Evolutionary conservation across 2,113 vertebrate genomes (phyloP), one percentile per base, ranked within the genome.

Genomic region (Boleophthalmus pectinirostris): DNA sequence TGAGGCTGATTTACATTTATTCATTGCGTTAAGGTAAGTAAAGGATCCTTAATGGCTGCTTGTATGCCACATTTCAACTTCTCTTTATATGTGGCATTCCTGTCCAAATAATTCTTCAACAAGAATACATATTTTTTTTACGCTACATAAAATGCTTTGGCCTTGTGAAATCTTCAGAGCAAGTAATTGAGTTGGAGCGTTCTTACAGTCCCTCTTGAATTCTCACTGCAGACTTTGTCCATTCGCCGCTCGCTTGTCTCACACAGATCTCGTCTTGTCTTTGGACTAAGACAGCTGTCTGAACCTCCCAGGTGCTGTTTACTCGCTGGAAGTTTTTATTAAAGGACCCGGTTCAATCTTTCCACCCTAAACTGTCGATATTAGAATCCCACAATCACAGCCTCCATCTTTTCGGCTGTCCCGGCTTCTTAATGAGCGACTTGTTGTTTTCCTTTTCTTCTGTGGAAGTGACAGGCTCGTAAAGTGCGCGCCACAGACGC

Each of bases 241-340:
- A 21, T 77, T 69, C 77, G 65, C 78, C 82, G 73, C 81, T 89
- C 80, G 73, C 81, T 89, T 83, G 79, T 83, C 53, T 66, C 35
- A 56, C 64, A 72, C 73, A 47, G 47, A 72, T 69, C 70, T 77
- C 69, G 73, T 80, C 65, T 69, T 74, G 72, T 68, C 68, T 57
- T 11, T 74, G 77, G 15, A 80, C 68, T 75, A 21, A 68, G 84
- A 81, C 88, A 85, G 88, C 87, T 87, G 88, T 80, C 87, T 90
- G 85, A 89, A 88, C 79, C 80, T 79, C 80, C 75, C 89, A 89
- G 88, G 87, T 89, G 84, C 68, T 76, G 80, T 89, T 90, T 90
- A 80, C 84, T 88, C 68, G 74, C 79, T 24, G 47, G 75, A 49
- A 63, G 16, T 81, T 80, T 77, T 77, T 74, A 82, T 83, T 85